Conservation (phyloP, 2,113 vertebrate species). For the Syrmaticus mikado region DNA sequence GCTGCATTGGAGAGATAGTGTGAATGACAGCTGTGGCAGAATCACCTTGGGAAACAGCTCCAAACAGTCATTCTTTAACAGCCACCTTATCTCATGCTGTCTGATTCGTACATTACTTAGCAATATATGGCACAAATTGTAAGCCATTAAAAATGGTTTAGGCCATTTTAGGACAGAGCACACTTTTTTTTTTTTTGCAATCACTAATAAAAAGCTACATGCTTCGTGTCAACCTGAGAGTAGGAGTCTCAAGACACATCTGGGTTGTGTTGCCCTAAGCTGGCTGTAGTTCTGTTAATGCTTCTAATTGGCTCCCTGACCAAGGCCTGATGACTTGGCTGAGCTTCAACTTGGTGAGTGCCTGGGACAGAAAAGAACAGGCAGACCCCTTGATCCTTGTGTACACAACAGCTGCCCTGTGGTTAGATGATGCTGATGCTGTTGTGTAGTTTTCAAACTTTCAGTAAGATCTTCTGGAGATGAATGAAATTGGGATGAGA, state of each 20-base stretch:
- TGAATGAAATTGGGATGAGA: too few species aligned
- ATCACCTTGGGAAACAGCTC: conserved; percentile 33
- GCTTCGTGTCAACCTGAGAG: background rate
- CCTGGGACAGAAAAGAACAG: too few species aligned
- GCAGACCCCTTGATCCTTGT: background rate
- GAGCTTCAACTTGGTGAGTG: too few species aligned
- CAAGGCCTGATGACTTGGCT: too few species aligned
- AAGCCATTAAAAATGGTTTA: background rate
- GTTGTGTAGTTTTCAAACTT: too few species aligned
- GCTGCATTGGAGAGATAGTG: conserved; percentile 39
- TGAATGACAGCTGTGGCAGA: conserved; percentile 25
- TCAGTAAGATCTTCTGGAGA: too few species aligned
- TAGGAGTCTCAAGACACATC: background rate
- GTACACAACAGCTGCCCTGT: too few species aligned
- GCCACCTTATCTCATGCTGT: background rate
- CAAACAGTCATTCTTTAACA: conserved; percentile 10
- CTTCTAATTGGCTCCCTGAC: too few species aligned
- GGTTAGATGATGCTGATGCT: too few species aligned
- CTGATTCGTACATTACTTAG: conserved; percentile 23
- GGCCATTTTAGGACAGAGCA: background rate
- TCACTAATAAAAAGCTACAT: background rate
- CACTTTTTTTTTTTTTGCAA: background rate
- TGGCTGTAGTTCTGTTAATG: too few species aligned
- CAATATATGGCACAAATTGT: conserved; percentile 13
- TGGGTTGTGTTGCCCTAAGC: too few species aligned